Conservation (phyloP, 1,140 invertebrate genomes). For the Ephestia elutella region DNA sequence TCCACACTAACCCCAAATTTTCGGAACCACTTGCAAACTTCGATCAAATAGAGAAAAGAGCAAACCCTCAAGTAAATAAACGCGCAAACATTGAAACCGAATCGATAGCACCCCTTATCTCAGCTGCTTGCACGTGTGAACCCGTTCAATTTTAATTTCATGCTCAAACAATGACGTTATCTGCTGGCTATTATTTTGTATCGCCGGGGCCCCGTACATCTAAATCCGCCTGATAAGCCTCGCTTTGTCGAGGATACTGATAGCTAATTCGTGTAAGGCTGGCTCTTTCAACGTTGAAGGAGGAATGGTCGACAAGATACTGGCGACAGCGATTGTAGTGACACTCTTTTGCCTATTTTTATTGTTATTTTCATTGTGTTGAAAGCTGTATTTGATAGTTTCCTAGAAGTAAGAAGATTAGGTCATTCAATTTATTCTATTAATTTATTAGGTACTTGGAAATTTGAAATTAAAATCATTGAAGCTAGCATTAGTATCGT, state of each 20-base stretch:
- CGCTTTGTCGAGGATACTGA: conserved; percentile 60
- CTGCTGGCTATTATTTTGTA: conserved; percentile 71
- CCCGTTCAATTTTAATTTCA: conserved; percentile 73
- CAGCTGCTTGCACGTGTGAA: conserved; percentile 66
- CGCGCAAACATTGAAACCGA: conserved; percentile 52
- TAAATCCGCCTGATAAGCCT: conserved; percentile 67
- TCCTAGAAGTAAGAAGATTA: no score
- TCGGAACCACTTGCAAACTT: conserved; percentile 8
- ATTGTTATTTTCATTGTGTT: no score
- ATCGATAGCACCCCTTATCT: conserved; percentile 66
- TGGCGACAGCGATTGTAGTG: conserved; percentile 20
- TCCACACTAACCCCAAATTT: conserved; percentile 4
- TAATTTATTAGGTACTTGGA: no score
- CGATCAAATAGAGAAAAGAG: conserved; percentile 62
- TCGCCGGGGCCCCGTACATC: conserved; percentile 66
- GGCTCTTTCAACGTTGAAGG: not conserved
- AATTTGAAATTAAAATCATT: no score
- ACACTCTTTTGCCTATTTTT: conserved; percentile 17
- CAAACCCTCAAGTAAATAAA: conserved; percentile 59
- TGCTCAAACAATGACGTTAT: conserved; percentile 73
- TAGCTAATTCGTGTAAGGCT: conserved; percentile 51
- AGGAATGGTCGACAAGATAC: not conserved
- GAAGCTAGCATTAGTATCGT: no score
- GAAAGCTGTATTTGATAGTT: no score
- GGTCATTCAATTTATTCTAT: no score